Conservation (phyloP, 2,797 vertebrate species). For the Meriones psammophilus region DNA sequence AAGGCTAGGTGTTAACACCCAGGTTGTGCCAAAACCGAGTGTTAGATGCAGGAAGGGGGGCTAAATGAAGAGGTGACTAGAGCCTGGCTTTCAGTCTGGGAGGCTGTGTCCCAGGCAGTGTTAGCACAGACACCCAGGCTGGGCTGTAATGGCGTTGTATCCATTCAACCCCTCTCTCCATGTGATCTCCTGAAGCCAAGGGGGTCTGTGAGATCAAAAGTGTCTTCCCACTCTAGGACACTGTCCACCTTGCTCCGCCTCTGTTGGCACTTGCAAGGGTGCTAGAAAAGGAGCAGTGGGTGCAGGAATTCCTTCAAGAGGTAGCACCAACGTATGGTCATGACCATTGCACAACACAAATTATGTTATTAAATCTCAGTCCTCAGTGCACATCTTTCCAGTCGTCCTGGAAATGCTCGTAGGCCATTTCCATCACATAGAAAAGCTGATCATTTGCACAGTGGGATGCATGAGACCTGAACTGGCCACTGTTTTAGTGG, state of each 20-base stretch:
- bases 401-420: neutral
- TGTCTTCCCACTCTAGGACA: neutral
- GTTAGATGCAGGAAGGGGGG: neutral
- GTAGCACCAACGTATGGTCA: accelerated
- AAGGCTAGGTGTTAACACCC: neutral
- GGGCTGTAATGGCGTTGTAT: neutral
- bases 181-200: too few species aligned
- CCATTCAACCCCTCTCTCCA: neutral
- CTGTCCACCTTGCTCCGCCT: neutral
- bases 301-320: neutral
- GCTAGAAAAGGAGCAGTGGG: neutral
- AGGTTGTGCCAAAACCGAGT: neutral
- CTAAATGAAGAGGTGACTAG: neutral
- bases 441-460: neutral
- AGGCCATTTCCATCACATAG: neutral
- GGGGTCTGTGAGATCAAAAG: neutral
- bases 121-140: neutral
- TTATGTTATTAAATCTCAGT: neutral
- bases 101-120: neutral
- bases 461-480: neutral
- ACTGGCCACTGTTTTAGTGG: neutral
- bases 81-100: neutral
- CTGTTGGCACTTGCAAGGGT: neutral
- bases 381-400: neutral
- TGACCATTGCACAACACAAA: neutral